Evolutionary conservation across 1,140 invertebrate species (phyloP), one percentile per base, ranked within the genome.

Genomic region (Papilio helenus): DNA sequence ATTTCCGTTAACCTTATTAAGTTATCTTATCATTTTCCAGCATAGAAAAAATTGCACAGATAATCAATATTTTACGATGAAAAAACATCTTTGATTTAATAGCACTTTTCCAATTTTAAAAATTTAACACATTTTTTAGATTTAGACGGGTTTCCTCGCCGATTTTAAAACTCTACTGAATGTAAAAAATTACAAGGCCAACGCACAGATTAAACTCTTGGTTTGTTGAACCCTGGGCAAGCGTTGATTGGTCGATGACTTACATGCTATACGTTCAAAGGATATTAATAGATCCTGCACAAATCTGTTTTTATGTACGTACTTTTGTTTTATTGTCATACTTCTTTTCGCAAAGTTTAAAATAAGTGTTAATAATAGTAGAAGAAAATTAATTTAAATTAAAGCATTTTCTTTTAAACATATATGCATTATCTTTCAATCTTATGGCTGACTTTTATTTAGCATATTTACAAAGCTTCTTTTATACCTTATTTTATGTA

Each of bases 241-340:
- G 61, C 61, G 61, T 34, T 68, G 61, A 14, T 68, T 68, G 61
- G 61, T 68, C 61, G 26, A 65, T 23, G 23, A 29, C 14, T 29
- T 29, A 29, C 14, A 29, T 34, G 29, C 3, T 29, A 16, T 29
- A 68, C 61, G 26, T 29, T 29, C 3, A 5, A 16, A 68, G 61
- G 61, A 68, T 68, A 68, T 68, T 29, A 68, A 68, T 68, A 68
- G 61, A 68, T 68, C 23, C 20, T 61, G 5, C 10, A 14, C 20
- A 26, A 61, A 61, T 61, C 23, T 61, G 23, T 4, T 61, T 61
- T 34, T 68, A 68, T 8, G 5, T 29, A 12, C 4, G 16, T 29
- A 16, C 12, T 20, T 12, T 23, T 26, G 58, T 3, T 7, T 49
- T 49, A 3, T 16, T 18, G 44, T 46, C 14, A 49, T 1, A 18